A percentile compares a stretch with the other conserved stretches of the same genome.
phyloP scores from a whole-genome alignment of 2,113 vertebrate genomes.

The Cottus gobio region DNA sequence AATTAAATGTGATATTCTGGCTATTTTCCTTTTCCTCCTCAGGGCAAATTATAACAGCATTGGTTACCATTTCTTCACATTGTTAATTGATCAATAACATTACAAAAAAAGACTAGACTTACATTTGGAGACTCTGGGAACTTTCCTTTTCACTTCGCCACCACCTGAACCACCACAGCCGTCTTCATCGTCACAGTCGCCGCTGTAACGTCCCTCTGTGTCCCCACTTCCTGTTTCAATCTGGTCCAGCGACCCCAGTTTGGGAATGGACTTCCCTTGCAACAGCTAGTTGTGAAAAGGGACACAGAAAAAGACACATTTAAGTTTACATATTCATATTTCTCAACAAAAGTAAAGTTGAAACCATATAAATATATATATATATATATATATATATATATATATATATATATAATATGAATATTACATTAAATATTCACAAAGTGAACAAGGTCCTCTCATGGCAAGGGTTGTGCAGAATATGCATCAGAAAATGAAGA shows the following conservation, averaged over 20 bases:
- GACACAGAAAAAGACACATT: not conserved
- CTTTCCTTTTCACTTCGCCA: slow-evolving; percentile 78
- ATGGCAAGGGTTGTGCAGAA: slow-evolving; percentile 8
- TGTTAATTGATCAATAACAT: not conserved
- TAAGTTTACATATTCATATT: not conserved
- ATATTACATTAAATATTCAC: slow-evolving; percentile 33
- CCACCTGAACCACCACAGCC: slow-evolving; percentile 88
- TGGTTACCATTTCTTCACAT: not conserved
- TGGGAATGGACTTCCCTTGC: slow-evolving; percentile 86
- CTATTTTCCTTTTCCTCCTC: not conserved
- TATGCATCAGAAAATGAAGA: slow-evolving; percentile 9
- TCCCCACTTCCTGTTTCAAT: slow-evolving; percentile 86
- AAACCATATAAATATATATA: too few species aligned
- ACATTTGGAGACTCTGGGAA: slow-evolving; percentile 82
- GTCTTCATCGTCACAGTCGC: slow-evolving; percentile 92
- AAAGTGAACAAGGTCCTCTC: slow-evolving; percentile 20
- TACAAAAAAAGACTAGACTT: slow-evolving; percentile 75
- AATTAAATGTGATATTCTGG: not conserved
- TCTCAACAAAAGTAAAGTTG: not conserved
- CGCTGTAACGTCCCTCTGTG: slow-evolving; percentile 81
- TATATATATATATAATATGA: too few species aligned
- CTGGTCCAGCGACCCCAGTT: slow-evolving; percentile 83
- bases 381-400: too few species aligned
- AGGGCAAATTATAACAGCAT: not conserved
- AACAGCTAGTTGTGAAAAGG: slow-evolving; percentile 78